A percentile compares a stretch with the other conserved stretches of the same genome.
Evolutionary conservation across 2,888 invertebrate genomes (phyloP).

Genomic region (Rhyacophila evoluta): DNA sequence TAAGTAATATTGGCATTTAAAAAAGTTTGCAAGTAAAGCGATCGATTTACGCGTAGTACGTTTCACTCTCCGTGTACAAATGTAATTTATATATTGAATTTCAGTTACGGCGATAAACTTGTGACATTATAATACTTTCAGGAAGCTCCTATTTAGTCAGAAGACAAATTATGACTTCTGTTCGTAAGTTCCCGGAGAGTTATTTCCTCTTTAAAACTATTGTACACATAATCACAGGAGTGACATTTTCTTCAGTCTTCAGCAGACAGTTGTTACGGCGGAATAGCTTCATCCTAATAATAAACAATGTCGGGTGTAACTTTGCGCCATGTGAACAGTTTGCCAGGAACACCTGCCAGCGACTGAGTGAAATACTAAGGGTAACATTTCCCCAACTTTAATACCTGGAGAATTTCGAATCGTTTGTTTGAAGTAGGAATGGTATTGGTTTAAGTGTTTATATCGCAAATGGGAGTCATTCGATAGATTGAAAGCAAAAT

Average conservation of each 20-base stretch:
- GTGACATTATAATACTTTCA: not conserved
- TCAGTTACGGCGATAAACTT: too few relatives aligned
- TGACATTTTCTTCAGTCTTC: conserved; percentile 4
- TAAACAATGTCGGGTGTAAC: conserved; percentile 25
- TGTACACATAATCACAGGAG: conserved; percentile 24
- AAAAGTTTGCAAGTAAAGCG: too few relatives aligned
- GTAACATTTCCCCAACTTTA: conserved; percentile 3
- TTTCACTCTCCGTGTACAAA: too few relatives aligned
- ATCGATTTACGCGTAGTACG: too few relatives aligned
- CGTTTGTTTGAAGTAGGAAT: not conserved
- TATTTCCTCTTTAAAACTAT: conserved; percentile 13
- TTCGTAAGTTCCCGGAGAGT: not conserved
- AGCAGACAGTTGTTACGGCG: conserved; percentile 9
- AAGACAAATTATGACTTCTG: not conserved
- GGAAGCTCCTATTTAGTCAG: not conserved
- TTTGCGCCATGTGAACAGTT: conserved; percentile 34
- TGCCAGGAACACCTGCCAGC: conserved; percentile 48
- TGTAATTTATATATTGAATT: too few relatives aligned
- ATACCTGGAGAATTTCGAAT: conserved; percentile 19
- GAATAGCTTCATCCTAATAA: conserved; percentile 14
- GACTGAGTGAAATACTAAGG: conserved; percentile 36
- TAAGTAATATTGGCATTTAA: too few relatives aligned
- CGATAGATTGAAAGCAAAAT: conserved; percentile 7
- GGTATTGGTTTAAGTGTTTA: conserved; percentile 19
- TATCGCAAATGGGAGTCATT: not conserved